Evolutionary conservation across 2,888 invertebrate species (phyloP).

Genomic region (Rotaria macrura): DNA sequence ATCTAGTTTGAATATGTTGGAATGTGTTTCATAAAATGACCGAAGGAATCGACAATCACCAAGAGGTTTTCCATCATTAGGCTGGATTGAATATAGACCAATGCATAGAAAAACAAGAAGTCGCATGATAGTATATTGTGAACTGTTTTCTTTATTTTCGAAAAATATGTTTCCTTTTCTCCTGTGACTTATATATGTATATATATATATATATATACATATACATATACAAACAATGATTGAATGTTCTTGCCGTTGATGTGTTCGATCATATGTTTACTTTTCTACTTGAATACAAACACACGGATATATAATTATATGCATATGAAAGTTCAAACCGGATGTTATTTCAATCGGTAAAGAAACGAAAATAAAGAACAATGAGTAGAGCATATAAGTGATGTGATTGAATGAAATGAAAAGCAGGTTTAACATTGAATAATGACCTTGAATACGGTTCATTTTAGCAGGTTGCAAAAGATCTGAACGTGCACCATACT

Average conservation of each 20-base stretch:
- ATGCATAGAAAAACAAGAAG: too few relatives aligned
- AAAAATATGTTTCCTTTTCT: neutral
- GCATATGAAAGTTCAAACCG: neutral
- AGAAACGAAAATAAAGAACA: too few relatives aligned
- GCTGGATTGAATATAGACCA: neutral
- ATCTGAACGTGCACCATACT: too few relatives aligned
- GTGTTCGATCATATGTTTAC: neutral
- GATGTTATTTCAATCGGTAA: neutral
- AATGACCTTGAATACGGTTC: too few relatives aligned
- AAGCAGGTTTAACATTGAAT: too few relatives aligned
- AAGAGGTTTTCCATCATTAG: neutral
- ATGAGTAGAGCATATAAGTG: too few relatives aligned
- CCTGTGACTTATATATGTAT: too few relatives aligned
- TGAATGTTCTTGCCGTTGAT: neutral
- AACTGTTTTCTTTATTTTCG: neutral
- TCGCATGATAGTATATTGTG: neutral
- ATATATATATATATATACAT: too few relatives aligned
- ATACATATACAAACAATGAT: neutral
- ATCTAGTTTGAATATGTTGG: neutral
- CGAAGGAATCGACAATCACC: neutral
- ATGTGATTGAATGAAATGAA: too few relatives aligned
- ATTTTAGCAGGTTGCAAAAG: too few relatives aligned
- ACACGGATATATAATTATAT: neutral
- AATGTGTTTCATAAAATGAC: neutral
- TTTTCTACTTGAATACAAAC: neutral